These are phyloP conservation scores for Bryconaethiops microstoma DNA, from an alignment of 2,797 vertebrate species.

Conservation along the genomic window DNA sequence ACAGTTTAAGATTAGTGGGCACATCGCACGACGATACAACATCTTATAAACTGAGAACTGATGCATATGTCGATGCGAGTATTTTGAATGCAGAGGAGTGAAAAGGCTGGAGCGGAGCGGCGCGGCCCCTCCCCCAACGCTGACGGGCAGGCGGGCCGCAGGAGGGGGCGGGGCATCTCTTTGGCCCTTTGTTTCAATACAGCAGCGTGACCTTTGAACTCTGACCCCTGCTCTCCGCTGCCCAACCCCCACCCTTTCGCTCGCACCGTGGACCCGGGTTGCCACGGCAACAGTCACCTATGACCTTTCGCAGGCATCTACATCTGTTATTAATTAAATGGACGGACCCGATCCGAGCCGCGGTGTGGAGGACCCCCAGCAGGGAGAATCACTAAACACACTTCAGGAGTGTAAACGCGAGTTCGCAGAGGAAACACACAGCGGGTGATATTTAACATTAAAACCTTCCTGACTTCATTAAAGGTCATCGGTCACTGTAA, in stretches of 20 bases:
- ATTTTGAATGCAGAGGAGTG: too few species aligned
- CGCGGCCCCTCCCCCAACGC: conserved; percentile 24
- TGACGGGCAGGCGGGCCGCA: conserved; percentile 33
- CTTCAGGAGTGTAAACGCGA: background rate
- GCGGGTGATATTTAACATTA: too few species aligned
- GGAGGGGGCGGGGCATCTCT: conserved; percentile 60
- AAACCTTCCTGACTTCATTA: background rate
- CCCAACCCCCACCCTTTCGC: conserved; percentile 61
- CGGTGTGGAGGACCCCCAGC: conserved; percentile 37
- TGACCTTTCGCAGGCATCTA: conserved; percentile 74
- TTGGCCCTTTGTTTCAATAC: conserved; percentile 75
- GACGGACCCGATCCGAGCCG: conserved; percentile 60
- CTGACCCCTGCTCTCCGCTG: conserved; percentile 63
- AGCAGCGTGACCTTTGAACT: conserved; percentile 69
- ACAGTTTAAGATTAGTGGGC: too few species aligned
- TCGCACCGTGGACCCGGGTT: conserved; percentile 70
- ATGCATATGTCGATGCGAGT: too few species aligned
- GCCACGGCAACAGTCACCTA: conserved; percentile 74
- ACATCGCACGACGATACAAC: too few species aligned
- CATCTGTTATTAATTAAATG: conserved; percentile 84
- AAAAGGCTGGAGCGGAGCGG: too few species aligned
- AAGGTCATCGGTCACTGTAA: too few species aligned
- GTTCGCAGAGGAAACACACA: too few species aligned
- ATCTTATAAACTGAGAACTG: too few species aligned
- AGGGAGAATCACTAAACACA: background rate